Base-by-base conservation (phyloP, 2,113 vertebrate genomes). In the Stictonetta naevosa region DNA sequence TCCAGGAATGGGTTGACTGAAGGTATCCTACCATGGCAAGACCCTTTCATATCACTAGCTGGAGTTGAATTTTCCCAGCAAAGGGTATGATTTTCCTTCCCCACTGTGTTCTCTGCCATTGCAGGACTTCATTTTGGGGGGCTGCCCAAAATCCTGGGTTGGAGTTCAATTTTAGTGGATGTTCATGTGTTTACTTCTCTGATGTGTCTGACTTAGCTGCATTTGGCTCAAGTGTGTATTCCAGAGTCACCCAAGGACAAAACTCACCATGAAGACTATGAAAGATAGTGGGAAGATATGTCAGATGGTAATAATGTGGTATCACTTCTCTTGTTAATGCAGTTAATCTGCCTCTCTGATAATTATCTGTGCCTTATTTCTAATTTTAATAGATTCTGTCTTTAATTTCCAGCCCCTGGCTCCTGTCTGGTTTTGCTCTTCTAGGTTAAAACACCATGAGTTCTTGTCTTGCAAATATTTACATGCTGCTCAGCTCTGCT, bases 291-390 rank as follows among this genome's bases (percentile, higher is more conserved):
- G 46, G 58, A 29, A 21, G 40, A 78, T 53, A 82, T 29, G 73
- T 48, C 83, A 84, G 19, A 29, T 36, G 50, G 48, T 68, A 67
- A 67, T 64, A 86, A 84, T 33, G 36, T 6, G 11, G 20, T 75
- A 64, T 36, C 12, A 20, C 48, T 87, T 90, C 9, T 92, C 36
- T 68, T 71, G 34, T 83, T 92, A 88, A 90, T 68, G 83, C 34
- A 78, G 60, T 81, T 83, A 40, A 81, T 78, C 72, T 88, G 73
- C 77, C 77, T 93, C 69, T n/a, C 13, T 76, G 48, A 58, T 66
- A 79, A 93, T 74, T 72, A 75, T 64, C 62, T 86, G 92, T 96
- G 93, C 92, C 96, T 97, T 95, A 86, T 92, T 94, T 94, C 62
- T 79, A 38, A 88, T 84, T 86, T 88, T 73, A n/a, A 62, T 66